Percentiles rank a stretch among this genome's conserved stretches.
phyloP scores from a whole-genome alignment of 2,113 vertebrate species.

The Recurvirostra avosetta region DNA sequence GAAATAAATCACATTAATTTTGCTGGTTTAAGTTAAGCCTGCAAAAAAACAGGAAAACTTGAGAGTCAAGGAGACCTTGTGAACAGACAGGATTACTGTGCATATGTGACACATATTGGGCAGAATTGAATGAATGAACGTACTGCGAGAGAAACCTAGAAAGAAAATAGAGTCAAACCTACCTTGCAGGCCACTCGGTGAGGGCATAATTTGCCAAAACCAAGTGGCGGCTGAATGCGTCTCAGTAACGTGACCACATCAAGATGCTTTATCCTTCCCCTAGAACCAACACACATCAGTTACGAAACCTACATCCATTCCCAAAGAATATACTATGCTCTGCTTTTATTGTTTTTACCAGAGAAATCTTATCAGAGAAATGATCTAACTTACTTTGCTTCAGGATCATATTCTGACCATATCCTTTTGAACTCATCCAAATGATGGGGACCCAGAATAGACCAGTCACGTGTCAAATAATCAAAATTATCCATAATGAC shows the following conservation, averaged over 20 bases:
- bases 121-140: not conserved
- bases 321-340: not conserved
- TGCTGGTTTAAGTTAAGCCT: not conserved
- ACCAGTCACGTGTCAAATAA: slow-evolving; percentile 98
- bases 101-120: not conserved
- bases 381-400: slow-evolving; percentile 89
- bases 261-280: slow-evolving; percentile 96
- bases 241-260: slow-evolving; percentile 94
- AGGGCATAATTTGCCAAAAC: slow-evolving; percentile 96
- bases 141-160: not conserved
- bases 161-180: not conserved
- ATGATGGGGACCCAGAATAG: slow-evolving; percentile 97
- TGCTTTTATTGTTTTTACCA: not conserved
- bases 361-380: not conserved
- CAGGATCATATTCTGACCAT: slow-evolving; percentile 98
- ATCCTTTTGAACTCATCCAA: slow-evolving; percentile 99
- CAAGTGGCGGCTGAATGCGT: slow-evolving; percentile 95
- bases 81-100: not conserved
- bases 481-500: slow-evolving; percentile 99
- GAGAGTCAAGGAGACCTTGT: not conserved
- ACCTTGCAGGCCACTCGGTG: slow-evolving; percentile 99
- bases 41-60: not conserved
- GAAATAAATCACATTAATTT: not conserved
- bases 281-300: slow-evolving; percentile 46
- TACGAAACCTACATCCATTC: not conserved